These are phyloP conservation scores for Macrotis lagotis DNA, from an alignment of 2,113 vertebrate genomes.

Conservation along the genomic window DNA sequence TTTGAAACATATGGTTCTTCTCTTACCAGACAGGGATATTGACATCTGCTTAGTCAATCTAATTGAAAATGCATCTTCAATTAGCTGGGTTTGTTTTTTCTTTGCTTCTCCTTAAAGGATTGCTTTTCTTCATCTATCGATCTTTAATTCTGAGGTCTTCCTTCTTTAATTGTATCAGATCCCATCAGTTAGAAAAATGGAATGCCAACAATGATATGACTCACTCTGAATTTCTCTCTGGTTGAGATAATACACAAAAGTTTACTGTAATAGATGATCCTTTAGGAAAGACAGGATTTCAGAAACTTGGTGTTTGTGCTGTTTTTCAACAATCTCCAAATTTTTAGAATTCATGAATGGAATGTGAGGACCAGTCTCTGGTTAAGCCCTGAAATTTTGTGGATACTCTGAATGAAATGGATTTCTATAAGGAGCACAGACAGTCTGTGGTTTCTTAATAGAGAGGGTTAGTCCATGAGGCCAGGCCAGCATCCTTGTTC, in stretches of 20 bases:
- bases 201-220: constrained; percentile 61
- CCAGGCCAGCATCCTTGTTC: neutral
- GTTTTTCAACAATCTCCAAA: constrained; percentile 60
- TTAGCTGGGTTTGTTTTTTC: constrained; percentile 69
- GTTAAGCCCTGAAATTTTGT: neutral
- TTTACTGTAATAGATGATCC: constrained; percentile 17
- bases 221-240: constrained; percentile 13
- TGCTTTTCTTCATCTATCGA: constrained; percentile 82
- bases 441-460: neutral
- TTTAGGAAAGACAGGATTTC: constrained; percentile 32
- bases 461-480: neutral
- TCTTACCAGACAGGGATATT: constrained; percentile 77
- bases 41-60: constrained; percentile 81
- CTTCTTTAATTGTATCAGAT: constrained; percentile 80
- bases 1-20: constrained; percentile 64
- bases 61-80: constrained; percentile 84
- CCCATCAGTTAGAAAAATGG: constrained; percentile 76
- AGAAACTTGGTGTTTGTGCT: constrained; percentile 23
- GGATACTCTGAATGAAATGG: neutral
- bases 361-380: neutral
- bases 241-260: neutral
- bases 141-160: constrained; percentile 75
- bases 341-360: constrained; percentile 63
- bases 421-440: neutral
- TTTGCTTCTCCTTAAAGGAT: constrained; percentile 82